Evolutionary conservation across 2,888 invertebrate genomes (phyloP).

Genomic region (Hydropsyche betteni): DNA sequence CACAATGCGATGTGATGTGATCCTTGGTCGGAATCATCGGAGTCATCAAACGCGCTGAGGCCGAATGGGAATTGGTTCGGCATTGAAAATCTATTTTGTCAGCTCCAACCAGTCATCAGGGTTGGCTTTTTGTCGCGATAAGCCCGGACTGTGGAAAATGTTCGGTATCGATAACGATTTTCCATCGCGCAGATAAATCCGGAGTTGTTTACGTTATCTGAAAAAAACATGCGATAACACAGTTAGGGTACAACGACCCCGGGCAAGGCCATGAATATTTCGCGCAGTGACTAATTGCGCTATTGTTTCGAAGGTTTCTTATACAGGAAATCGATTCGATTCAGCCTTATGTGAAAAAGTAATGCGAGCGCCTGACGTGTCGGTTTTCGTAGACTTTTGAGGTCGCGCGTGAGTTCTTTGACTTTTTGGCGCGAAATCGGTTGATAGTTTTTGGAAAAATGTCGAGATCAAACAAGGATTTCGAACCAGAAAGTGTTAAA

Average conservation of each 20-base stretch:
- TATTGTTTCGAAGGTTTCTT: not conserved
- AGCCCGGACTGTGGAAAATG: not conserved
- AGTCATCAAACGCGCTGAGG: constrained; percentile 51
- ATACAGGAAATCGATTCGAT: constrained; percentile 24
- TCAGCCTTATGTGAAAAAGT: not conserved
- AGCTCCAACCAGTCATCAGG: too few relatives aligned
- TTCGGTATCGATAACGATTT: not conserved
- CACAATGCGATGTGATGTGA: constrained; percentile 53
- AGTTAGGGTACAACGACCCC: constrained; percentile 29
- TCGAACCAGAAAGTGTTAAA: not conserved
- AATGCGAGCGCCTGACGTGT: too few relatives aligned
- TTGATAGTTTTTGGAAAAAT: too few relatives aligned
- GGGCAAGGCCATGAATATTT: constrained; percentile 27
- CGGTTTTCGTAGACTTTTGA: too few relatives aligned
- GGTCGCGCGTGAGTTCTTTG: too few relatives aligned
- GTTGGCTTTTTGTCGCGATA: too few relatives aligned
- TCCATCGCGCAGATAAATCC: not conserved
- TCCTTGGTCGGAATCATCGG: constrained; percentile 53
- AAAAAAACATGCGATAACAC: constrained; percentile 25
- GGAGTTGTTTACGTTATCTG: constrained; percentile 6
- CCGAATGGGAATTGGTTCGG: constrained; percentile 30
- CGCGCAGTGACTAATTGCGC: not conserved
- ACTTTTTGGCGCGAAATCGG: too few relatives aligned
- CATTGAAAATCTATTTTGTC: constrained; percentile 9
- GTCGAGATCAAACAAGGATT: too few relatives aligned